phyloP scores from a whole-genome alignment of 2,888 invertebrate species.

The Cephus pulcher region DNA sequence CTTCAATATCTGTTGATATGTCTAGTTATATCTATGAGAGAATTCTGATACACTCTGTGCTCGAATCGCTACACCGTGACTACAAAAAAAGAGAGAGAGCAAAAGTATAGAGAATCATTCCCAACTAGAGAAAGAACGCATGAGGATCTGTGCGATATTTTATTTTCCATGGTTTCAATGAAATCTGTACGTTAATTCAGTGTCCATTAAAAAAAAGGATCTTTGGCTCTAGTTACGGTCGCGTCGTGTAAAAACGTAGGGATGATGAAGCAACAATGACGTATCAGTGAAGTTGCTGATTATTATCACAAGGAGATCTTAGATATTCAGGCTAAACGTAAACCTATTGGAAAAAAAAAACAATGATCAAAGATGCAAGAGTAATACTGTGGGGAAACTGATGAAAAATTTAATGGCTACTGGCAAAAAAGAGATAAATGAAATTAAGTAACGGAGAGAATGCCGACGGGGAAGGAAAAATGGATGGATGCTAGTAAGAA shows the following conservation, averaged over 20 bases:
- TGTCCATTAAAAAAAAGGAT: background rate
- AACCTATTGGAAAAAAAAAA: constrained; percentile 17
- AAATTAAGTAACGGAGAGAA: background rate
- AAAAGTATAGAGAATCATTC: background rate
- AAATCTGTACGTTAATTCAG: background rate
- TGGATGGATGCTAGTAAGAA: background rate
- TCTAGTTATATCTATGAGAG: constrained; percentile 30
- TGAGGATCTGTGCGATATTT: background rate
- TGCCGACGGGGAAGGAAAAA: background rate
- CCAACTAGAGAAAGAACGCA: background rate
- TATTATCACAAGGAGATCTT: background rate
- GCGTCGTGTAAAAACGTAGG: background rate
- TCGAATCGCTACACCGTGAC: constrained; percentile 14
- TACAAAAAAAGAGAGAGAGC: constrained; percentile 28
- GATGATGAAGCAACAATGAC: background rate
- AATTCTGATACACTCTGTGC: background rate
- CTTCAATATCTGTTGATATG: constrained; percentile 59
- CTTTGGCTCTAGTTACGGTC: constrained; percentile 15
- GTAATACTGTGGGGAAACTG: constrained; percentile 11
- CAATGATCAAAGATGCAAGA: constrained; percentile 18
- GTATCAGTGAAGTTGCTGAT: background rate
- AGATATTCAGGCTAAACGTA: constrained; percentile 18
- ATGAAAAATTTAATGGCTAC: constrained; percentile 7
- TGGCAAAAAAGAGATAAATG: constrained; percentile 1
- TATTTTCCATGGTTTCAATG: background rate